Base-by-base conservation (phyloP, 2,113 vertebrate species). In the Thoracochromis brauschi region DNA sequence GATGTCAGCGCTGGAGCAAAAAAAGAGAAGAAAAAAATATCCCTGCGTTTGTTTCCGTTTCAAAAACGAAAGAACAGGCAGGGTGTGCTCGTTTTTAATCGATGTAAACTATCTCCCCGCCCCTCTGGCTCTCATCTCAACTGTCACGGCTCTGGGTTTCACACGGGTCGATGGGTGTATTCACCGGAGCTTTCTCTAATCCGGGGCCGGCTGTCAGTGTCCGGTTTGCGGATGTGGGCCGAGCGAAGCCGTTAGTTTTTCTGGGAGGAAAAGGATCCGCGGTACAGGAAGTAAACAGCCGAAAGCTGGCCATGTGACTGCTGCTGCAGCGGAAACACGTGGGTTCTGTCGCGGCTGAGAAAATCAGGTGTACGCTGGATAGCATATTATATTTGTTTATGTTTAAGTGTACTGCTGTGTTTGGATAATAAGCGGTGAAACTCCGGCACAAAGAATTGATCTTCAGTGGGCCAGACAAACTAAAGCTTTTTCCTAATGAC, bases 251-350 rank as follows among this genome's bases (percentile, higher is more conserved):
- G 82, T 24, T 81, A 11, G 19, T 40, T 78, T 81, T 26, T 35
- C 40, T 31, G 11, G 81, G 58, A 92, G 83, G 29, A 83, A 85
- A 88, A 88, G 49, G 65, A 73, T 85, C 83, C 12, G 7, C 3
- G 9, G 8, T 17, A 84, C 90, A 81, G 92, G 89, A 94, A 94
- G 88, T 92, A 63, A 49, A 7, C 45, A 87, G 88, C 84, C 10
- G 31, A 79, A 63, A 35, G 57, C 24, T 10, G 58, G 89, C 96
- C 96, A 97, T 90, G 93, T 96, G 96, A 96, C 95, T 35, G 80
- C 79, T 81, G 89, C 90, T 89, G 90, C 91, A 65, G 89, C 87
- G 92, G 73, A 42, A 79, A 3, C 95, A 94, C 93, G 91, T 94
- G 95, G 73, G 73, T 8, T 1, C 26, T 78, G 26, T 12, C 42